Evolutionary conservation across 1,140 invertebrate species (phyloP).

Genomic region (Branchinecta lynchi): DNA sequence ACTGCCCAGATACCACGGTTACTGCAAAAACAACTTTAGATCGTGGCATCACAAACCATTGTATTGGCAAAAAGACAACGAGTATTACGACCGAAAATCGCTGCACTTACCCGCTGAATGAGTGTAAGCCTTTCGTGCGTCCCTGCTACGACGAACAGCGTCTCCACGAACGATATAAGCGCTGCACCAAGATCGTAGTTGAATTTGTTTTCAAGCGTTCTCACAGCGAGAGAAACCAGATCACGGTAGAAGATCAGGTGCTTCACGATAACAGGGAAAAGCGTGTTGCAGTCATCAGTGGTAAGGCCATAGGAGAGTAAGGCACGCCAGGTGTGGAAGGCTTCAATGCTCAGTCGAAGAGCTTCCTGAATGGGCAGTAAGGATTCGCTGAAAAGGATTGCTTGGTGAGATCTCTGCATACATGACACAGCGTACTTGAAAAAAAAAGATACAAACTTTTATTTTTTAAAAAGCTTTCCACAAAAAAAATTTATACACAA

Average conservation of each 20-base stretch:
- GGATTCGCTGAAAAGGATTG: slow-evolving; percentile 27
- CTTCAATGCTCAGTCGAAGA: slow-evolving; percentile 30
- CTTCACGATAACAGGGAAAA: neutral
- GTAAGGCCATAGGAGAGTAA: slow-evolving; percentile 33
- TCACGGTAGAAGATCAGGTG: neutral
- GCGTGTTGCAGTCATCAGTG: slow-evolving; percentile 22
- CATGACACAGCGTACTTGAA: too few relatives aligned
- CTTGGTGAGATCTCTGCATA: neutral
- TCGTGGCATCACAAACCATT: too few relatives aligned
- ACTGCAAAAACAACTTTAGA: too few relatives aligned
- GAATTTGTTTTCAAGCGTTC: neutral
- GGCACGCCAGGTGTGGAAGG: slow-evolving; percentile 33
- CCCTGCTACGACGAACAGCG: neutral
- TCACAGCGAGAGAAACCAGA: neutral
- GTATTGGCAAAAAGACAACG: too few relatives aligned
- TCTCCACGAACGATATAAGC: neutral
- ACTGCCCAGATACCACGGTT: too few relatives aligned
- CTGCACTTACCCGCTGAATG: neutral
- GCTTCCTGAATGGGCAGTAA: slow-evolving; percentile 28
- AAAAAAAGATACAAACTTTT: too few relatives aligned
- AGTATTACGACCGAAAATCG: too few relatives aligned
- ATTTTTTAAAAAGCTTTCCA: too few relatives aligned
- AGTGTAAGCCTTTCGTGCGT: neutral
- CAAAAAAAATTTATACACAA: too few relatives aligned
- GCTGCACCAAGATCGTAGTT: neutral